Conservation (phyloP, 2,888 invertebrate genomes). For the Ferdinandea cuprea region DNA sequence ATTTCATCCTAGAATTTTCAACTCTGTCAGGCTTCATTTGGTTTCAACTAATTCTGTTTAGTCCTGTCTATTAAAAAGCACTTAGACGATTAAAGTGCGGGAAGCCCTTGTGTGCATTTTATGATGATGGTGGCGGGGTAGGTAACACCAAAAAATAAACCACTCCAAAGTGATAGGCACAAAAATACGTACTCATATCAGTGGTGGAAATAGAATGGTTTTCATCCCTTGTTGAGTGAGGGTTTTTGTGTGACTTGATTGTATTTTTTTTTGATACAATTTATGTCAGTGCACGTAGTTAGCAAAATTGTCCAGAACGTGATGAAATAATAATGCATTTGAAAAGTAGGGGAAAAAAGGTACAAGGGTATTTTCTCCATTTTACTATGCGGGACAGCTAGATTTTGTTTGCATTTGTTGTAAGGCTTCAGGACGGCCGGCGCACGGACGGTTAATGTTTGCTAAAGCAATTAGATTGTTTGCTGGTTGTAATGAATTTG, state of each 20-base stretch:
- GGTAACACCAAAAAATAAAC: background rate
- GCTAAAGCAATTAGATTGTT: constrained; percentile 55
- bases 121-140: constrained; percentile 9
- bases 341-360: constrained; percentile 1
- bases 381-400: background rate
- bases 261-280: constrained; percentile 49
- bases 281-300: constrained; percentile 58
- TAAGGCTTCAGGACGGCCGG: background rate
- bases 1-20: constrained; percentile 24
- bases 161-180: constrained; percentile 17
- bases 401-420: constrained; percentile 3
- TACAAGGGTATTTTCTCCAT: background rate
- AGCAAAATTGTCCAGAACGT: constrained; percentile 42
- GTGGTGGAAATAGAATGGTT: background rate
- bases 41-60: constrained; percentile 43
- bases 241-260: constrained; percentile 34
- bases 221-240: background rate
- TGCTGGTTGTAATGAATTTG: constrained; percentile 44
- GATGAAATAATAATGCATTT: constrained; percentile 61
- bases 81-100: constrained; percentile 60
- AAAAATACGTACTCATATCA: background rate
- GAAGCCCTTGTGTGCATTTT: constrained; percentile 43
- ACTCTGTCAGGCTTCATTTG: constrained; percentile 51
- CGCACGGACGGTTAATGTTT: constrained; percentile 51
- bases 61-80: constrained; percentile 66